Conservation (phyloP, 1,140 invertebrate genomes). For the Lamellibrachia luymesi region DNA sequence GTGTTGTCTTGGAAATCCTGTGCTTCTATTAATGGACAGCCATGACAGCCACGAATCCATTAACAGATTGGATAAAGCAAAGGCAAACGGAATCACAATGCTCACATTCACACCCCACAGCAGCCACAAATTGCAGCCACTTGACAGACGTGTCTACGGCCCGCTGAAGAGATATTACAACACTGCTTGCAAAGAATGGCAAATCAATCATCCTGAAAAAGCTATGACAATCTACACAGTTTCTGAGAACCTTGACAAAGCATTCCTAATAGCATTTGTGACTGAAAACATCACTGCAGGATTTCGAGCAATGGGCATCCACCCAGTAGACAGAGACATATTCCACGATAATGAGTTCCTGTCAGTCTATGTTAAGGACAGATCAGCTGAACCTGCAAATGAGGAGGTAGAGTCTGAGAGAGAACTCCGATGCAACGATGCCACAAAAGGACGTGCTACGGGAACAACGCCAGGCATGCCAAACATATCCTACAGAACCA, state of each 20-base stretch:
- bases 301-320: constrained; percentile 39
- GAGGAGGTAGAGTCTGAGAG: too few relatives aligned
- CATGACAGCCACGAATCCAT: constrained; percentile 34
- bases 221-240: constrained; percentile 50
- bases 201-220: constrained; percentile 50
- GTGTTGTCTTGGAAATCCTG: constrained; percentile 35
- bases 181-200: constrained; percentile 56
- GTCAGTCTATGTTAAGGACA: background rate
- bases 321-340: too few relatives aligned
- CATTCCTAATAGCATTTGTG: constrained; percentile 52
- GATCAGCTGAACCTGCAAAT: too few relatives aligned
- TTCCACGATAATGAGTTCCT: too few relatives aligned
- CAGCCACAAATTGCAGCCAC: constrained; percentile 37
- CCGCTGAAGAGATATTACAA: constrained; percentile 34
- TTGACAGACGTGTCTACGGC: constrained; percentile 35
- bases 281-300: constrained; percentile 56
- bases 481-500: too few relatives aligned
- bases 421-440: too few relatives aligned
- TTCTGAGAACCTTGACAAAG: constrained; percentile 48
- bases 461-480: too few relatives aligned
- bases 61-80: constrained; percentile 17
- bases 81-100: constrained; percentile 31
- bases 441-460: too few relatives aligned
- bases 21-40: constrained; percentile 37
- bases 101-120: constrained; percentile 39